These are phyloP conservation scores for Mergus octosetaceus DNA, from an alignment of 2,797 vertebrate species.

Conservation along the genomic window DNA sequence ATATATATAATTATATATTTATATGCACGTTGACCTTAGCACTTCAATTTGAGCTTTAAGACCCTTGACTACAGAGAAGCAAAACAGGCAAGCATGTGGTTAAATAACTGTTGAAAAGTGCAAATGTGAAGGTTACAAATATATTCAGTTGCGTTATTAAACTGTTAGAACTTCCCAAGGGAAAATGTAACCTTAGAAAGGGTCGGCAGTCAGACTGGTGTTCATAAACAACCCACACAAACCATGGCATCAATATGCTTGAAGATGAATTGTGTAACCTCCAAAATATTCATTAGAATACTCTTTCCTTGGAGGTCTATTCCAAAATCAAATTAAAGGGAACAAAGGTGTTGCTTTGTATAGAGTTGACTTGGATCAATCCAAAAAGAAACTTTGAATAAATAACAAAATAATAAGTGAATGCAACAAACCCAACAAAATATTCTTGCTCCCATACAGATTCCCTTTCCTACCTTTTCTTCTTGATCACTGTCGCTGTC, in stretches of 20 bases:
- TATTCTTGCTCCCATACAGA: not conserved
- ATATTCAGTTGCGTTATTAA: not conserved
- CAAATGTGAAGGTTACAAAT: not conserved
- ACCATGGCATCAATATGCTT: not conserved
- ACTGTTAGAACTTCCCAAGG: not conserved
- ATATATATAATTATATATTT: no score
- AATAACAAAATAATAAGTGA: not conserved
- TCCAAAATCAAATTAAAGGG: not conserved
- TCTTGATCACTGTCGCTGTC: slow-evolving; percentile 96
- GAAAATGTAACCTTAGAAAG: not conserved
- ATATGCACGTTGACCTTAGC: not conserved
- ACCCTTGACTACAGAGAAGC: not conserved
- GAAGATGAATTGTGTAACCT: not conserved
- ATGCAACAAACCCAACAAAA: not conserved
- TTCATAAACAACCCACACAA: slow-evolving; percentile 17
- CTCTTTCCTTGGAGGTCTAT: not conserved
- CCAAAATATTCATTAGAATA: slow-evolving; percentile 1
- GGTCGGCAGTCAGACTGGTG: not conserved
- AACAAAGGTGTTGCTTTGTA: not conserved
- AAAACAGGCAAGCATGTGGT: not conserved
- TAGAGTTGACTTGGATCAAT: not conserved
- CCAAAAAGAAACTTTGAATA: not conserved
- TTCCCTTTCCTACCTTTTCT: slow-evolving; percentile 87
- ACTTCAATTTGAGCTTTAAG: not conserved
- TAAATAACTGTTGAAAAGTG: not conserved